Base-by-base conservation (phyloP, 2,888 invertebrate species). In the Parnassius mnemosyne region DNA sequence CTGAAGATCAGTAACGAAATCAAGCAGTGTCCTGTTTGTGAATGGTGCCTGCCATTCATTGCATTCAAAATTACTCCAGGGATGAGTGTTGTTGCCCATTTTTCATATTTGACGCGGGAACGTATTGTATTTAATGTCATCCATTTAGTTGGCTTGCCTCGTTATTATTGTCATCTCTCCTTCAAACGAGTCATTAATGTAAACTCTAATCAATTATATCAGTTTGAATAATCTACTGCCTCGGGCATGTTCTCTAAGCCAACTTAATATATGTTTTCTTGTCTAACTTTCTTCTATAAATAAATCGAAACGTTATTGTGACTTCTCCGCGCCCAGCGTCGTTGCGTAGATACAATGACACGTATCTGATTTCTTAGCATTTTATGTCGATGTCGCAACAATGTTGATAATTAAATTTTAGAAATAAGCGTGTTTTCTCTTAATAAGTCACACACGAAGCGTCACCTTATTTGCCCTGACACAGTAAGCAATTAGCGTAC, bases 351-450 rank as follows among this genome's bases (percentile, higher is more conserved):
- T 61, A 52, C 41, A 20, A 49, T 57, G 25, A 51, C 49, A 54
- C 42, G n/a, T 62, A 53, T 66, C 77, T 81, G 76, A 81, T 82
- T 82, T 81, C 77, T 75, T 72, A 74, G 73, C 71, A 66, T 67
- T 67, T 77, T 78, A 72, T 75, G 85, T 87, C 75, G 81, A 85
- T 87, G 88, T 85, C 88, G 81, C 72, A 67, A 81, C 84, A 84
- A 87, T 84, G 81, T 74, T 69, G 89, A 87, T 91, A 91, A 91
- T 89, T 89, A 89, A 89, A 88, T 85, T 87, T 87, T 82, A 81
- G 79, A 82, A 85, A 83, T 85, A 84, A 79, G 72, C 77, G 77
- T 75, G 79, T 76, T 77, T 74, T 74, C 77, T 75, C 77, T 80
- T 85, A 87, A 89, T 89, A 89, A 84, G 85, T 84, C 81, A 83